Percentiles rank a stretch among this genome's conserved stretches.
These are phyloP conservation scores for Acanthosepion lycidas DNA, from an alignment of 2,888 invertebrate genomes.

Conservation along the genomic window DNA sequence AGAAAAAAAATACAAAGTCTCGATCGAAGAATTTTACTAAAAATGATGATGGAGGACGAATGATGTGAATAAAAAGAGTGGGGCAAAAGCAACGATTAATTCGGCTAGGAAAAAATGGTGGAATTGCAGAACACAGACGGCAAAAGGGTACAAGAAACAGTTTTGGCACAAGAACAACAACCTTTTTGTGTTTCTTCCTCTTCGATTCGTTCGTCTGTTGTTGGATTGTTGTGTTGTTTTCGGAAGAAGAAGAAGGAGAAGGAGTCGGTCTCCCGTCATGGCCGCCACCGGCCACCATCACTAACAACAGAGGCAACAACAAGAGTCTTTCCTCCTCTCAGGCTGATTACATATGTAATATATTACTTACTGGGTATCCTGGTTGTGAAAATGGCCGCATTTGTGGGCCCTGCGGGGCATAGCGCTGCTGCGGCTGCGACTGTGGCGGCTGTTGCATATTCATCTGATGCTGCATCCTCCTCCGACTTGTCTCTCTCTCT, in stretches of 20 bases:
- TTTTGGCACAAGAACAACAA: constrained; percentile 33
- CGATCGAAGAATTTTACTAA: background rate
- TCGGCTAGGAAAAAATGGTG: background rate
- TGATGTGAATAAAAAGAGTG: background rate
- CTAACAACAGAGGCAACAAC: background rate
- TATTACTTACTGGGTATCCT: constrained; percentile 58
- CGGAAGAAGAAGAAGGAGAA: background rate
- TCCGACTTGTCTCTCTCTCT: constrained; percentile 36
- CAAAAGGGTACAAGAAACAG: background rate
- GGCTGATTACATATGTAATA: constrained; percentile 48
- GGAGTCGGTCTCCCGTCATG: constrained; percentile 2
- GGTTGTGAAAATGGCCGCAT: constrained; percentile 63
- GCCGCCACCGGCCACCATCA: background rate
- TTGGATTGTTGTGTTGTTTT: background rate
- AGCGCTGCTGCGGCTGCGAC: constrained; percentile 55
- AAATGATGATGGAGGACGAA: background rate
- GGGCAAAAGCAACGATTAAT: background rate
- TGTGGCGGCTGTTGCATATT: constrained; percentile 53
- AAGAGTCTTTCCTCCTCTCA: constrained; percentile 35
- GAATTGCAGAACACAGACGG: background rate
- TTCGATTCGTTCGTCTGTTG: background rate
- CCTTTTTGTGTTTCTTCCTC: background rate
- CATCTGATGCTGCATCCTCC: constrained; percentile 50
- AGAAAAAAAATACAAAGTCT: background rate
- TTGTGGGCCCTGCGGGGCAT: constrained; percentile 59